Base-by-base conservation (phyloP, 2,888 invertebrate species). In the Himalopsyche anomala region DNA sequence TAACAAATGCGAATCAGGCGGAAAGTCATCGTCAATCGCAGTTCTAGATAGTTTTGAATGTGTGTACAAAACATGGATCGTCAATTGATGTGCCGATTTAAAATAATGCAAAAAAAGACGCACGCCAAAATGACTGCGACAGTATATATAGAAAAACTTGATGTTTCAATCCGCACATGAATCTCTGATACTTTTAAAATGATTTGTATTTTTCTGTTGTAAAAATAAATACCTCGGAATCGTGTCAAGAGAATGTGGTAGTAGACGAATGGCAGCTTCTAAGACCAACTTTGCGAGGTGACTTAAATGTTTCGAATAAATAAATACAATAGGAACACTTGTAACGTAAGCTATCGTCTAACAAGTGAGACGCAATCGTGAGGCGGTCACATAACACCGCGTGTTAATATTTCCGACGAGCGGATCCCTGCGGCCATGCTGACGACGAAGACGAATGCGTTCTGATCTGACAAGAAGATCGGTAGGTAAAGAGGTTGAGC, bases 181-280 rank as follows among this genome's bases (percentile, higher is more conserved):
- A 80, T 80, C 19, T 80, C 15, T 19, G 45, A 42, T 80, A 28
- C 38, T 42, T 40, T 80, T 80, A 42, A 51, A 51, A 74, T 74
- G 28, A 74, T 28, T 38, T 80, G 51, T 45, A 80, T 80, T 80
- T 51, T 28, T 82, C 55, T 82, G 81, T 86, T 82, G 80, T 81
- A 82, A 54, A 81, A 88, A 88, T 88, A 88, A 88, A 88, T 88
- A 88, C 88, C 88, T 88, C 88, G 84, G 84, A 84, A 85, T 87
- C 56, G 80, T 87, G 86, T 86, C 85, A 86, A 84, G 85, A 87
- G 83, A 87, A 62, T 85, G 87, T 19, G 74, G 28, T 74, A 36
- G 74, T 36, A 74, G 74, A 74, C 74, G 74, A 62, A 28, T 36
- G 74, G 36, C 74, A 74, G 74, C 74, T 74, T 74, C 74, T 74